Percentiles rank a stretch among this genome's conserved stretches.
phyloP scores from a whole-genome alignment of 2,797 vertebrate genomes.

The Manis crassicaudata region DNA sequence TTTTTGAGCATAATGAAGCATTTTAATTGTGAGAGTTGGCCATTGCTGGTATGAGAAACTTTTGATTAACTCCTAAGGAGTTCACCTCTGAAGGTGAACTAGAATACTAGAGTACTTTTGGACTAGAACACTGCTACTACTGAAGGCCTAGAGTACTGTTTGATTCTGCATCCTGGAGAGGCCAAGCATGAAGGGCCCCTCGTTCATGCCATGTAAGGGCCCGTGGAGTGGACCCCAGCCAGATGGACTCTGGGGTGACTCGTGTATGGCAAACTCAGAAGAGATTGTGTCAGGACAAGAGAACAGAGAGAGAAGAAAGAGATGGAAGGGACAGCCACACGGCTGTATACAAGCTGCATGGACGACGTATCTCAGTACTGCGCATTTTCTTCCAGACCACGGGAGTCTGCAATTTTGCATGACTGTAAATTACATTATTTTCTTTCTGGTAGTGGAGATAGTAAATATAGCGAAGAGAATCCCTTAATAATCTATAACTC shows the following conservation, averaged over 20 bases:
- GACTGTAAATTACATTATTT: neutral
- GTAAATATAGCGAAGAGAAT: neutral
- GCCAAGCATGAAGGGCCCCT: neutral
- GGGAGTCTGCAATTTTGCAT: accelerated
- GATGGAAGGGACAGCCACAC: no score
- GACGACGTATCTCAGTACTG: accelerated
- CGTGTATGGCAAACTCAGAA: no score
- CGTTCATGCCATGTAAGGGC: neutral
- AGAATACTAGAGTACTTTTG: no score
- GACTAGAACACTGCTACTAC: no score
- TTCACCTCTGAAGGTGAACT: neutral
- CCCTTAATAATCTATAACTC: neutral
- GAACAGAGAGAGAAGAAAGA: neutral
- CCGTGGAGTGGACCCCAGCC: no score
- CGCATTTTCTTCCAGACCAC: accelerated
- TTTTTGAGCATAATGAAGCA: neutral
- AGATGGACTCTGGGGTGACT: neutral
- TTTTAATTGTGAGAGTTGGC: neutral
- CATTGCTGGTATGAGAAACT: neutral
- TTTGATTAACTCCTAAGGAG: no score
- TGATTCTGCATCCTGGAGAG: neutral
- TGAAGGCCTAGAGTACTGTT: no score
- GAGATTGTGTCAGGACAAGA: neutral
- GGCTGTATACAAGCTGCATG: accelerated
- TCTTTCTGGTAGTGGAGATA: neutral